Conservation (phyloP, 30 jellyfish, hydroid and myxozoan species). For the Clytia hemisphaerica region DNA sequence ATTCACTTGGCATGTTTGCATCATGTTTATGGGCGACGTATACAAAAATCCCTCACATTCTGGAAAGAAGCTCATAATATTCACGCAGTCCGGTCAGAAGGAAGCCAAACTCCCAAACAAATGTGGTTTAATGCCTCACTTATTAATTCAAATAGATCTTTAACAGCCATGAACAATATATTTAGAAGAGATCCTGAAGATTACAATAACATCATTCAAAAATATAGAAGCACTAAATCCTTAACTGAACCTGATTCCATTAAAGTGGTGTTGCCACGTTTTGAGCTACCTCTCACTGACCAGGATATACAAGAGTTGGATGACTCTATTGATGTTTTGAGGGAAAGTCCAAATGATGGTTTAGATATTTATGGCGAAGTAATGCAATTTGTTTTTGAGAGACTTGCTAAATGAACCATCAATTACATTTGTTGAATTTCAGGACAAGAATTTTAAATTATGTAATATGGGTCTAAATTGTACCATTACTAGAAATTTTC, state of each 20-base stretch:
- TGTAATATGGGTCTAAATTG: no score
- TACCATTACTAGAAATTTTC: no score
- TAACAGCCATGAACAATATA: slow-evolving; percentile 18
- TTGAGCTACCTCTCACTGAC: slow-evolving; percentile 15
- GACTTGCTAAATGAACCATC: no score
- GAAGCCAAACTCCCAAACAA: slow-evolving; percentile 18
- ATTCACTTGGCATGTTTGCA: slow-evolving; percentile 16
- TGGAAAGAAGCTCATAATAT: slow-evolving; percentile 24
- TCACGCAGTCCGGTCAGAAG: slow-evolving; percentile 31
- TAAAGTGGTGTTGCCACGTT: slow-evolving; percentile 8
- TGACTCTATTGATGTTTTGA: neutral
- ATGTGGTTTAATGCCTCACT: slow-evolving; percentile 6
- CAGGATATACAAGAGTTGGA: neutral
- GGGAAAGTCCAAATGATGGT: neutral
- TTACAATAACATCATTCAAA: neutral
- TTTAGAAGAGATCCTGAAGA: slow-evolving; percentile 5
- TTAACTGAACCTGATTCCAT: neutral
- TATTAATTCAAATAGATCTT: neutral
- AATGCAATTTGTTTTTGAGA: no score
- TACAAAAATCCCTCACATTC: neutral
- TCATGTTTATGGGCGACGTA: slow-evolving; percentile 4
- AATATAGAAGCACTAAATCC: neutral
- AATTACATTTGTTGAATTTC: no score
- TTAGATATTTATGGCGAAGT: slow-evolving; percentile 22
- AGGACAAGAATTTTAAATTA: no score